Percentiles rank a stretch among this genome's conserved stretches.
These are phyloP conservation scores for Crotalus viridis DNA, from an alignment of 2,113 vertebrate genomes.

Conservation along the genomic window DNA sequence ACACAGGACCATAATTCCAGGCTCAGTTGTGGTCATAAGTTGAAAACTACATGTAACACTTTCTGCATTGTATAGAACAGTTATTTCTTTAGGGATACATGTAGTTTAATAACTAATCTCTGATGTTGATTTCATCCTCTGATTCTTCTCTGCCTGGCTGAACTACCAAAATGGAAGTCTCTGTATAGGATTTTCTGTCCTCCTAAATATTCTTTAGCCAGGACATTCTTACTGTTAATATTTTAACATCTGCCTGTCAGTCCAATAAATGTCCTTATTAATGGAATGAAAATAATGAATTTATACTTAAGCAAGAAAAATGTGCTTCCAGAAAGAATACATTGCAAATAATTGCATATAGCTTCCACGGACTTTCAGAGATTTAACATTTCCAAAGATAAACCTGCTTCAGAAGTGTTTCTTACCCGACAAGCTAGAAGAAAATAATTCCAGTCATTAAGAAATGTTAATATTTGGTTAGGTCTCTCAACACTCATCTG, in stretches of 20 bases:
- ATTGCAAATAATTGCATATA: not conserved
- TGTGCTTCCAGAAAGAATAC: not conserved
- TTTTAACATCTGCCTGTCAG: not conserved
- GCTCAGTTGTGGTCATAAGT: not conserved
- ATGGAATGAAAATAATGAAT: not conserved
- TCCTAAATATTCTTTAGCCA: not conserved
- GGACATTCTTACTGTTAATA: not conserved
- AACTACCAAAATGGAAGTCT: not conserved
- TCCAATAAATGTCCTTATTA: not conserved
- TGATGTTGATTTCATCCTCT: not conserved
- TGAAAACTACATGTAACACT: not conserved
- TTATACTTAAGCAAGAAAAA: not conserved
- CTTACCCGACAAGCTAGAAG: not conserved
- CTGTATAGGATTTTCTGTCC: not conserved
- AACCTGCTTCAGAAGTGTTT: not conserved
- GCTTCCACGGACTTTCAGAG: not conserved
- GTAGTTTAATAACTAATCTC: not conserved
- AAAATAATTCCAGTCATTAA: not conserved
- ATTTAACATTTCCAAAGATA: not conserved
- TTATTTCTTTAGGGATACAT: not conserved
- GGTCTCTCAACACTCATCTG: not conserved
- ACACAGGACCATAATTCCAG: not conserved
- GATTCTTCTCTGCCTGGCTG: not conserved
- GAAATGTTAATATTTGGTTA: conserved; percentile 1
- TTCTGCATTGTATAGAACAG: not conserved